phyloP scores from a whole-genome alignment of 2,888 invertebrate species.

The Nesidiocoris tenuis region DNA sequence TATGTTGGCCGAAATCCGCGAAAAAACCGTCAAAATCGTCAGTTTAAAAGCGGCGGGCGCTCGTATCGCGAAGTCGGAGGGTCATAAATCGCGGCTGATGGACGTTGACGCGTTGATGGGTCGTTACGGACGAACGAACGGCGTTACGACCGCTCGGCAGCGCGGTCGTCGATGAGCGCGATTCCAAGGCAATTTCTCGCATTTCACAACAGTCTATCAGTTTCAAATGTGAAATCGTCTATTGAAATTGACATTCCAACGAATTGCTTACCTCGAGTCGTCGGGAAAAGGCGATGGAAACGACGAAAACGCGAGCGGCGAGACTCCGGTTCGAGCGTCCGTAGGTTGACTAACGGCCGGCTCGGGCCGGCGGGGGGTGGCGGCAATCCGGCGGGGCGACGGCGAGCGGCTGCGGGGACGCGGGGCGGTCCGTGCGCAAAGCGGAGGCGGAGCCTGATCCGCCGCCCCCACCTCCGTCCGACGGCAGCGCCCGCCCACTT shows the following conservation, averaged over 20 bases:
- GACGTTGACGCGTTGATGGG: not conserved
- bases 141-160: not conserved
- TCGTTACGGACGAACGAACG: not conserved
- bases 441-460: slow-evolving; percentile 1
- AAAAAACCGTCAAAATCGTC: not conserved
- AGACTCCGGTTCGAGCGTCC: slow-evolving; percentile 19
- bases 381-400: not conserved
- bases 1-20: not conserved
- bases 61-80: not conserved
- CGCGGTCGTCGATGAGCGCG: too few species aligned
- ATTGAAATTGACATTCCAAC: too few species aligned
- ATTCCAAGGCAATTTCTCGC: too few species aligned
- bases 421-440: slow-evolving; percentile 1
- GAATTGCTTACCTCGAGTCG: too few species aligned
- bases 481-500: slow-evolving; percentile 48
- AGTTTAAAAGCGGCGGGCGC: not conserved
- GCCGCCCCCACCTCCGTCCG: not conserved
- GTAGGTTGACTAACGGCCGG: slow-evolving; percentile 27
- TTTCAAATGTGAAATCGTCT: too few species aligned
- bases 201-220: too few species aligned
- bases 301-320: slow-evolving; percentile 3
- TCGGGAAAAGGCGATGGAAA: too few species aligned
- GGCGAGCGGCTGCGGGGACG: too few species aligned
- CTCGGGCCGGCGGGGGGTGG: slow-evolving; percentile 29
- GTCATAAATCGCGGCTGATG: not conserved